Evolutionary conservation across 92 coral and sea anemone genomes (phyloP), one percentile per base, ranked within the genome.

Genomic region (Porites lobata): DNA sequence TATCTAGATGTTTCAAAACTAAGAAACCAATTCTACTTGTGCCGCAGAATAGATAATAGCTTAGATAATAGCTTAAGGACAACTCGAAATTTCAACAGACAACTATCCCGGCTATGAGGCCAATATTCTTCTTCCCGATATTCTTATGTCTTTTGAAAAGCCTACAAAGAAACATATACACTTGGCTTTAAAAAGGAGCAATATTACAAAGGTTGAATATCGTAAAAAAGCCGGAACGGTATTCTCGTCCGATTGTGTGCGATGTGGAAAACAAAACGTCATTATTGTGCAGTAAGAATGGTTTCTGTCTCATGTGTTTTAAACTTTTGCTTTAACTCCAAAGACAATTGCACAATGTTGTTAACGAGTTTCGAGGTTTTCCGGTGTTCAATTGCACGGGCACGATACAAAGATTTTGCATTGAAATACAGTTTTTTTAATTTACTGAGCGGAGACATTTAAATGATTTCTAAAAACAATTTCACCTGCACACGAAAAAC

Each of bases 401-500:
- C 43, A 79, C n/a, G 72, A 47, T 19, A 63, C 72, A 17, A 9
- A 7, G n/a, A 7, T 52, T 72, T 54, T 76, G 20, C 80, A 29
- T 22, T 56, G 50, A 76, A 76, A 76, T 76, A 47, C 14, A 62
- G 21, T 57, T 38, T 57, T 58, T 24, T 57, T 56, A 29, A 77
- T 77, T 77, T 20, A n/a, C 66, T 77, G 22, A 8, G 68, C 81
- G 81, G 81, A 74, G 62, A 77, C 81, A 77, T 59, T 77, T 59
- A 77, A 58, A 77, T 77, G 20, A 26, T 20, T 63, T 79, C 72
- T 79, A 47, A 38, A 63, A 79, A 79, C 64, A 65, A 12, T 20
- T 64, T 78, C 83, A 78, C 83, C 83, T 78, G 83, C 51, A n/a
- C 43, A 0, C 18, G 57, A 64, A 62, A 78, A 64, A 47, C 29